Evolutionary conservation across 37 sponge, comb jelly and placozoan genomes (phyloP).

Genomic region (Amphimedon queenslandica): DNA sequence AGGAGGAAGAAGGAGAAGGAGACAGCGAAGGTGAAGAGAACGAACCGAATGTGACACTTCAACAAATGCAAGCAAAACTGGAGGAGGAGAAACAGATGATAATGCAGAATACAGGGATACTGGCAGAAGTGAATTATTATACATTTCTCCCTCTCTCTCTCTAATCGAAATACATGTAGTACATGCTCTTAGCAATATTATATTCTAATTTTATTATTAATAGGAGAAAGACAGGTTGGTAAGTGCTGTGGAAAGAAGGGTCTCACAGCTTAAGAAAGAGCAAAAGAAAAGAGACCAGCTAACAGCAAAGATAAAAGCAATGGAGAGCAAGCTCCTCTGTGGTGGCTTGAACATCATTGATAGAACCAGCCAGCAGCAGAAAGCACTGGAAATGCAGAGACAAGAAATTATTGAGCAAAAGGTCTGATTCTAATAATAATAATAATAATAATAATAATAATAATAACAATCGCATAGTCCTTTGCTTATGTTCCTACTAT

Average conservation of each 20-base stretch:
- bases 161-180: no score
- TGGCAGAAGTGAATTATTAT: slow-evolving; percentile 65
- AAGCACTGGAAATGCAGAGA: slow-evolving; percentile 49
- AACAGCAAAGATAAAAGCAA: slow-evolving; percentile 84
- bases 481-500: no score
- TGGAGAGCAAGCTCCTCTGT: slow-evolving; percentile 96
- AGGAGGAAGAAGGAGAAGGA: slow-evolving; percentile 25
- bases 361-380: slow-evolving; percentile 76
- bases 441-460: no score
- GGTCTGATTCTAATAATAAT: no score
- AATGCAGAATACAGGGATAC: slow-evolving; percentile 73
- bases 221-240: slow-evolving; percentile 76
- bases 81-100: slow-evolving; percentile 76
- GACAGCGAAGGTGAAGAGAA: slow-evolving; percentile 30
- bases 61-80: slow-evolving; percentile 57
- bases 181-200: no score
- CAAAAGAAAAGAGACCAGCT: slow-evolving; percentile 77
- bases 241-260: slow-evolving; percentile 45
- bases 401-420: slow-evolving; percentile 82
- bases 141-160: neutral
- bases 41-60: slow-evolving; percentile 18
- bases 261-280: slow-evolving; percentile 69
- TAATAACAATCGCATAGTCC: no score
- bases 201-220: no score
- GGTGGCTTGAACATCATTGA: slow-evolving; percentile 81